These are phyloP conservation scores for Phrynocephalus versicolor DNA, from an alignment of 2,113 vertebrate species.

Conservation along the genomic window DNA sequence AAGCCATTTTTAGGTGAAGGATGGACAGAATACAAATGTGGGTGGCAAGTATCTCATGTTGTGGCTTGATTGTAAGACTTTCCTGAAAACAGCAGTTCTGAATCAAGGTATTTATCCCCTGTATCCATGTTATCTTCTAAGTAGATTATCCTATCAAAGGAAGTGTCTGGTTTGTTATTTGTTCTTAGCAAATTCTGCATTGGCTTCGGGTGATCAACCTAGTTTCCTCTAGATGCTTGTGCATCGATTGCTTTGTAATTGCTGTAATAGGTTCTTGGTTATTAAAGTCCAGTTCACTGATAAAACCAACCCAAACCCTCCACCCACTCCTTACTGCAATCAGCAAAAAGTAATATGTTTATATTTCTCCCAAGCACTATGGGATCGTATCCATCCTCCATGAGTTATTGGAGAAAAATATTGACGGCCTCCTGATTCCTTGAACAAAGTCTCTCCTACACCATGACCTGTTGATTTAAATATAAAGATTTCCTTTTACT, in stretches of 20 bases:
- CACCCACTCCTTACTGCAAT: background rate
- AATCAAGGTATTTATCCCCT: background rate
- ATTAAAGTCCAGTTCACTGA: background rate
- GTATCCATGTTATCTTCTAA: background rate
- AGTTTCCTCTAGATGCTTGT: background rate
- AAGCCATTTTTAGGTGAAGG: background rate
- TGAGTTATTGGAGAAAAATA: background rate
- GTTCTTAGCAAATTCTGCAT: background rate
- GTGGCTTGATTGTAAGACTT: background rate
- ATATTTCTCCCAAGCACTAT: background rate
- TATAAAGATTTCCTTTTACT: background rate
- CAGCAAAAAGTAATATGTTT: background rate
- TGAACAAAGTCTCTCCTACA: background rate
- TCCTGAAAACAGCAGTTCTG: background rate
- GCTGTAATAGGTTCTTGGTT: background rate
- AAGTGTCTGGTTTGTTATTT: background rate
- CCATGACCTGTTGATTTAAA: background rate
- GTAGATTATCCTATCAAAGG: background rate
- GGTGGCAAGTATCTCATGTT: background rate
- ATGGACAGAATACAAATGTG: background rate
- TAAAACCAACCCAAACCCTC: background rate
- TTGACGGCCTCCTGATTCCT: background rate
- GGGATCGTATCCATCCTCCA: background rate
- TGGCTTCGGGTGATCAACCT: background rate
- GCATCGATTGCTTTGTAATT: conserved; percentile 16